Base-by-base conservation (phyloP, 2,113 vertebrate genomes). In the Anolis sagrei region DNA sequence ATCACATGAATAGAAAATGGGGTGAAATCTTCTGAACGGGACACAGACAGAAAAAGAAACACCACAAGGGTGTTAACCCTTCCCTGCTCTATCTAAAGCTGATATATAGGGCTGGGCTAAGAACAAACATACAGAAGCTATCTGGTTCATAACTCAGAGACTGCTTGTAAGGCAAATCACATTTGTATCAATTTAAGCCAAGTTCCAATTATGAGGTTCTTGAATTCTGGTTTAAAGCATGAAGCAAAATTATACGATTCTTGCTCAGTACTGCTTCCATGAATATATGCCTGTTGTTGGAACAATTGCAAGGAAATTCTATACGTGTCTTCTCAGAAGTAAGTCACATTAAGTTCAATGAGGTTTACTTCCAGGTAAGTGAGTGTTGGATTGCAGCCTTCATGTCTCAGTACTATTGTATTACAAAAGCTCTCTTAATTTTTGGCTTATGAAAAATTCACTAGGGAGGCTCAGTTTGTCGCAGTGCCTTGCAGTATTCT, bases 391-490 rank as follows among this genome's bases (percentile, higher is more conserved):
- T 74, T 74, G 21, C 72, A 74, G 36, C 72, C 21, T 44, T 74
- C 86, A 84, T 54, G 23, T 90, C 84, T 90, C 83, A 82, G 94
- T 93, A 79, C 91, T 93, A 88, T 91, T 94, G 89, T 93, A 94
- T 93, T 93, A 92, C 92, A 95, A 76, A 81, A 95, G 86, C 83
- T 91, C 84, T 51, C 94, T 92, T 89, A 94, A 88, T 90, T 90
- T 96, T 96, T 94, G 94, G 92, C 87, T 93, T 91, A 97, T 99
- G 92, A 99, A 99, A 98, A 95, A 98, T 99, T 99, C 96, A 99
- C 93, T 80, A 68, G 25, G 93, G 95, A 92, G 88, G 96, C 96
- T 97, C 95, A 95, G 95, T 94, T 96, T 96, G 96, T 95, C 95
- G 95, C 92, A 90, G n/a, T 89, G 95, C 91, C 89, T 92, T 87